These are phyloP conservation scores for Colostygia pectinataria DNA, from an alignment of 2,888 invertebrate species.

Conservation along the genomic window DNA sequence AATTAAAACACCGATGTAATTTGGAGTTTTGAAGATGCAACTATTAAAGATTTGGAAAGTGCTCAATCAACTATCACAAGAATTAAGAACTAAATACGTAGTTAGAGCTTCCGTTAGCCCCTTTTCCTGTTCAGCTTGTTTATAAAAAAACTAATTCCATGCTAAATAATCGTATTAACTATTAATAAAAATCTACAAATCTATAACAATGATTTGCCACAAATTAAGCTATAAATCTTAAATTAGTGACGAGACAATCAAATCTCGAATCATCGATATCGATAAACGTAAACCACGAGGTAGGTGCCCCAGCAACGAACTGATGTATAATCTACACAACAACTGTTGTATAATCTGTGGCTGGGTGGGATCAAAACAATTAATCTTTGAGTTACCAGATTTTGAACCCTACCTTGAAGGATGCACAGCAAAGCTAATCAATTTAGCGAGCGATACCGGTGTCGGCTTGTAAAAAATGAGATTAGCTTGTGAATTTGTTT, in stretches of 20 bases:
- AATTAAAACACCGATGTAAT: conserved; percentile 30
- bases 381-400: conserved; percentile 70
- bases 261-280: conserved; percentile 36
- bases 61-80: conserved; percentile 6
- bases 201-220: neutral
- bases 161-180: too few species aligned
- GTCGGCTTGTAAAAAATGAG: conserved; percentile 44
- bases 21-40: conserved; percentile 17
- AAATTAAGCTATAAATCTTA: neutral
- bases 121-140: neutral
- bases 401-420: conserved; percentile 57
- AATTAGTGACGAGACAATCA: conserved; percentile 34
- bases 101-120: conserved; percentile 4
- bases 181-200: too few species aligned
- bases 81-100: neutral
- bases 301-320: conserved; percentile 42
- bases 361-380: conserved; percentile 70
- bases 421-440: conserved; percentile 65
- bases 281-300: conserved; percentile 41
- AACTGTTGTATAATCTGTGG: conserved; percentile 26
- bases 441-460: conserved; percentile 61
- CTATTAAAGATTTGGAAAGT: conserved; percentile 17
- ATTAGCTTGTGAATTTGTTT: conserved; percentile 45
- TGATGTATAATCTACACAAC: too few species aligned
- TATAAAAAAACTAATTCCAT: neutral